These are phyloP conservation scores for Tauraco hartlaubi DNA, from an alignment of 2,797 vertebrate species.

Conservation along the genomic window DNA sequence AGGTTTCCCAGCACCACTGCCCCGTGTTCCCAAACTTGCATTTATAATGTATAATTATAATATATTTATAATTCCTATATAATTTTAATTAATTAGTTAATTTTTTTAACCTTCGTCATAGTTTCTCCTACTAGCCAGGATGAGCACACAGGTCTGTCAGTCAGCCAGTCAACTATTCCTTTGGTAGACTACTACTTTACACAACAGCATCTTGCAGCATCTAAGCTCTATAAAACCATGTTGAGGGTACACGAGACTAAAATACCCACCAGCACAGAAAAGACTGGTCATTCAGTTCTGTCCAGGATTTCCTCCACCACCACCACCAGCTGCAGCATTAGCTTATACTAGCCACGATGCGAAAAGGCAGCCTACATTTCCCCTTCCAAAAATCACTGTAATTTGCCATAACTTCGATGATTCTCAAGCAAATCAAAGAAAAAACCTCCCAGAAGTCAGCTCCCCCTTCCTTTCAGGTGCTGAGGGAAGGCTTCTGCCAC, in stretches of 20 bases:
- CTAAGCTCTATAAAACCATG: not conserved
- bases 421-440: not conserved
- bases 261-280: not conserved
- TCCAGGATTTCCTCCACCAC: not conserved
- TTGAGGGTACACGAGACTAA: not conserved
- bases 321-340: not conserved
- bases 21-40: not conserved
- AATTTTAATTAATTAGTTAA: not conserved
- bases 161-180: not conserved
- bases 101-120: not conserved
- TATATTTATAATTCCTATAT: too few species aligned
- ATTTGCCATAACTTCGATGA: not conserved
- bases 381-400: not conserved
- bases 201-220: not conserved
- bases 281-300: not conserved
- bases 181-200: not conserved
- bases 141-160: not conserved
- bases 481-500: not conserved
- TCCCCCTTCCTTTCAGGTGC: not conserved
- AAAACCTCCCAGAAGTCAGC: not conserved
- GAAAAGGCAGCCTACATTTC: not conserved
- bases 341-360: accelerated
- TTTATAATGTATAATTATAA: not conserved
- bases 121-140: not conserved
- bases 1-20: not conserved